These are phyloP conservation scores for Macquaria australasica DNA, from an alignment of 2,113 vertebrate species.

Conservation along the genomic window DNA sequence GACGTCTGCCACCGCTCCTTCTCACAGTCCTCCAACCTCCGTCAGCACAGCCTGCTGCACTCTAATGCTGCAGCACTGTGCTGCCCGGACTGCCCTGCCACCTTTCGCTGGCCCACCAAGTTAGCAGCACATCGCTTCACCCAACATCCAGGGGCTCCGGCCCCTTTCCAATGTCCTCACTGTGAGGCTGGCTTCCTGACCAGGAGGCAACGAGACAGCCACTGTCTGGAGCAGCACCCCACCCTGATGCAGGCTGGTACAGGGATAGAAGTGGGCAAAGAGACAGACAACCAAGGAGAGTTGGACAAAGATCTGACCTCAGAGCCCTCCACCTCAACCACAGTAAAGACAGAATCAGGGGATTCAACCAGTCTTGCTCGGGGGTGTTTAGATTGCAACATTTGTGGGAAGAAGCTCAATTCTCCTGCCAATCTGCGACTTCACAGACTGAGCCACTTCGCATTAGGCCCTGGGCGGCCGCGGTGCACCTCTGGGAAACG, in stretches of 20 bases:
- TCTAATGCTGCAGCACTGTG: constrained; percentile 64
- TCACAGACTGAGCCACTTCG: constrained; percentile 81
- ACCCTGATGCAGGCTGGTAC: constrained; percentile 15
- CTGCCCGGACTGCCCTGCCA: constrained; percentile 84
- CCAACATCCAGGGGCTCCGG: constrained; percentile 82
- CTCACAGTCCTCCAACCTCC: constrained; percentile 92
- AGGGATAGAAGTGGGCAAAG: neutral
- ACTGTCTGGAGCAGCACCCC: constrained; percentile 79
- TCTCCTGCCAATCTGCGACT: constrained; percentile 84
- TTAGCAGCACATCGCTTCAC: constrained; percentile 84
- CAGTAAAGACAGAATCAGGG: constrained; percentile 7
- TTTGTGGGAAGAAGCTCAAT: constrained; percentile 86
- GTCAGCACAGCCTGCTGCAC: constrained; percentile 91
- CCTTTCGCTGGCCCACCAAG: constrained; percentile 86
- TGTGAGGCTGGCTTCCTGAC: constrained; percentile 85
- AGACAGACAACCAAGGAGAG: neutral
- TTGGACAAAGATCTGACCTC: constrained; percentile 4
- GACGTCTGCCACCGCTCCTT: constrained; percentile 89
- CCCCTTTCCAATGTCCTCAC: constrained; percentile 84
- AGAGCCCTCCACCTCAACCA: constrained; percentile 56
- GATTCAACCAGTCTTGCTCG: constrained; percentile 9
- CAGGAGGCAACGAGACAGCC: constrained; percentile 81
- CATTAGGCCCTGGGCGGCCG: constrained; percentile 61
- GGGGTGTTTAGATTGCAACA: constrained; percentile 77
- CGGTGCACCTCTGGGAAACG: constrained; percentile 62